phyloP scores from a whole-genome alignment of 2,888 invertebrate genomes.

The Ochlodes sylvanus region DNA sequence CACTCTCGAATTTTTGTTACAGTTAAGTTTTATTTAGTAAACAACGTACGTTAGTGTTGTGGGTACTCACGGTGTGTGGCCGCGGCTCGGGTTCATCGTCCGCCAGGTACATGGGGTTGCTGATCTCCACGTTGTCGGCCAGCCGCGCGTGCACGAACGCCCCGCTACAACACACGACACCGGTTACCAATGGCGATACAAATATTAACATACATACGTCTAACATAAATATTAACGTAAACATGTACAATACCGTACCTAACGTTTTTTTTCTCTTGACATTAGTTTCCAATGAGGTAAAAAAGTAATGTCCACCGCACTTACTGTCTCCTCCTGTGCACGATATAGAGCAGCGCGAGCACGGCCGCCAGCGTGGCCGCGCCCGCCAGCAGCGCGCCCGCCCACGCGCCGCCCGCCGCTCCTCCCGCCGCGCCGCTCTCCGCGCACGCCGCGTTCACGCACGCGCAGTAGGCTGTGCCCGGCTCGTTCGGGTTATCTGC shows the following conservation, averaged over 20 bases:
- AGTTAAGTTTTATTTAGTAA: no score
- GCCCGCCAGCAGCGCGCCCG: slow-evolving; percentile 57
- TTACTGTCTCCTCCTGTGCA: slow-evolving; percentile 71
- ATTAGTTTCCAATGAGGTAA: no score
- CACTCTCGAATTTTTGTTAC: no score
- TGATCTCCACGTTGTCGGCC: slow-evolving; percentile 93
- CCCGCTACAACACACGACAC: slow-evolving; percentile 67
- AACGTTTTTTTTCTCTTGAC: no score
- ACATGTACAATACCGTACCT: background rate
- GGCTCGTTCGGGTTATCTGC: slow-evolving; percentile 63
- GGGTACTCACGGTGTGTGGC: slow-evolving; percentile 37
- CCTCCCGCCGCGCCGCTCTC: slow-evolving; percentile 36
- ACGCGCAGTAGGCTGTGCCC: slow-evolving; percentile 65
- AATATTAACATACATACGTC: no score
- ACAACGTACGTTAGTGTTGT: background rate
- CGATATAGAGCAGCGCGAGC: slow-evolving; percentile 58
- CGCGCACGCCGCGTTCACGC: slow-evolving; percentile 63
- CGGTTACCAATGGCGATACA: no score
- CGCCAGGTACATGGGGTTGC: slow-evolving; percentile 93
- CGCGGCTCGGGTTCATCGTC: slow-evolving; percentile 84
- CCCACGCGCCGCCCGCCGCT: slow-evolving; percentile 54
- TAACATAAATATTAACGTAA: no score
- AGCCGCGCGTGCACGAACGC: slow-evolving; percentile 92
- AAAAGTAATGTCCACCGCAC: slow-evolving; percentile 43
- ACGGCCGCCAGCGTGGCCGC: slow-evolving; percentile 57